Evolutionary conservation across 2,888 invertebrate genomes (phyloP).

Genomic region (Orthosia gracilis): DNA sequence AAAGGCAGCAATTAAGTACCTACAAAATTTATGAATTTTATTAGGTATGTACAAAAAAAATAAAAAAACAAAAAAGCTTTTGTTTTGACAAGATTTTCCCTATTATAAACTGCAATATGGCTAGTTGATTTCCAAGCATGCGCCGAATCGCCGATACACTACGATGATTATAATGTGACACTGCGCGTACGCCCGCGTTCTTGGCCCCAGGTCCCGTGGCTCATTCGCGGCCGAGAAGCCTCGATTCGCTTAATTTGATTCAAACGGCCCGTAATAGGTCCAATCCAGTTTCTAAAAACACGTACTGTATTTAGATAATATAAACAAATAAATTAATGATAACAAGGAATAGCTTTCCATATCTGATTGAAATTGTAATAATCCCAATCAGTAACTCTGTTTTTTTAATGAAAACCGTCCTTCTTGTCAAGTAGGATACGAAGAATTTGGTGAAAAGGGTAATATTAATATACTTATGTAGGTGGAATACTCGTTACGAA

Average conservation of each 20-base stretch:
- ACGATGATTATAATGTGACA: conserved; percentile 52
- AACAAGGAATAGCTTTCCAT: neutral
- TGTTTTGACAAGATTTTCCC: conserved; percentile 13
- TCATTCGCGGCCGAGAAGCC: conserved; percentile 66
- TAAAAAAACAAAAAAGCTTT: no score
- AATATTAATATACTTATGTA: neutral
- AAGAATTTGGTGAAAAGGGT: neutral
- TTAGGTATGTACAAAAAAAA: no score
- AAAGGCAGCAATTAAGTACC: neutral
- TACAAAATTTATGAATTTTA: no score
- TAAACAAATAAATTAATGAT: neutral
- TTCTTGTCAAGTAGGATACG: neutral
- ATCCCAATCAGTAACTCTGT: neutral
- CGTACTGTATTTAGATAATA: neutral
- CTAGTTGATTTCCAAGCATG: conserved; percentile 35
- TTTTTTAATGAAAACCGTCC: no score
- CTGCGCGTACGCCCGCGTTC: conserved; percentile 41
- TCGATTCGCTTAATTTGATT: conserved; percentile 56
- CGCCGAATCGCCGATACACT: conserved; percentile 1
- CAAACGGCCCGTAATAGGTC: conserved; percentile 6
- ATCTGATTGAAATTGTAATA: neutral
- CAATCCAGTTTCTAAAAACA: conserved; percentile 37
- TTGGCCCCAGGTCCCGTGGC: conserved; percentile 30
- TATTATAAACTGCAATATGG: neutral
- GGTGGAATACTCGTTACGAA: neutral